Evolutionary conservation across 2,113 vertebrate genomes (phyloP).

Genomic region (Hydrolagus affinis): DNA sequence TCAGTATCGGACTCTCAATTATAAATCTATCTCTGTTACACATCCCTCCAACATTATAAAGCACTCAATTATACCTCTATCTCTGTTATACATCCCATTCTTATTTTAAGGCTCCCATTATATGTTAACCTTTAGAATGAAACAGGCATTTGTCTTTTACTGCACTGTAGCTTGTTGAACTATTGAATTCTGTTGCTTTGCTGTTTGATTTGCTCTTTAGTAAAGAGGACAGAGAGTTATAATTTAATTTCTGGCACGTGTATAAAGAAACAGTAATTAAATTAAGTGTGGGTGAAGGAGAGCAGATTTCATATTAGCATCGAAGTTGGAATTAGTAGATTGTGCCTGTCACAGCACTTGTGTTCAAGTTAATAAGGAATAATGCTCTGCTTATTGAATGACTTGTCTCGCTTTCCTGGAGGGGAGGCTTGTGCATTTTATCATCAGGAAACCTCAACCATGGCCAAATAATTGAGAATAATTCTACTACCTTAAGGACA

Average conservation of each 20-base stretch:
- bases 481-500: too few species aligned
- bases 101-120: too few species aligned
- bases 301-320: background rate
- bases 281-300: background rate
- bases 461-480: too few species aligned
- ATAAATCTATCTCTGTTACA: too few species aligned
- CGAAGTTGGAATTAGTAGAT: background rate
- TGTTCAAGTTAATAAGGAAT: background rate
- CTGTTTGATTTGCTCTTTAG: background rate
- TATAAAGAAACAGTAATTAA: conserved; percentile 1
- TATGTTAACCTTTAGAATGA: too few species aligned
- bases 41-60: too few species aligned
- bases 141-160: too few species aligned
- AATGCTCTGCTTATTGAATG: background rate
- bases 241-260: background rate
- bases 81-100: too few species aligned
- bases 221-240: background rate
- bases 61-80: too few species aligned
- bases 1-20: too few species aligned
- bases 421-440: too few species aligned
- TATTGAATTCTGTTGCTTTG: background rate
- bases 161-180: background rate
- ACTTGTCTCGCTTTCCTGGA: background rate
- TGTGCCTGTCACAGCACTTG: background rate
- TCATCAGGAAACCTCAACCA: too few species aligned